Evolutionary conservation across 2,113 vertebrate genomes (phyloP).

Genomic region (Cephalopholis sonnerati): DNA sequence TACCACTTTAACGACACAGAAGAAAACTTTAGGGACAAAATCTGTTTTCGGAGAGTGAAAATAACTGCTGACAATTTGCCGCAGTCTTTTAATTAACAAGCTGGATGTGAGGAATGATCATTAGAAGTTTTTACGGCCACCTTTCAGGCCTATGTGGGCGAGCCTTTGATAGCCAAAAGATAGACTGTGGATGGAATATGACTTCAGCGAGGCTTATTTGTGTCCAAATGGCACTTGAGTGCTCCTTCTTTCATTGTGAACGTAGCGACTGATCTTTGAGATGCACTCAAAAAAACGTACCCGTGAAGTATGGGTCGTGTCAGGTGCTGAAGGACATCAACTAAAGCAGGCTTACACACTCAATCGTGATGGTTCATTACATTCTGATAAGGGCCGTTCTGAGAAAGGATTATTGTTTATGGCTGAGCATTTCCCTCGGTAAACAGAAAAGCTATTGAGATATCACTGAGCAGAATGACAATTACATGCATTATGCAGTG

Average conservation of each 20-base stretch:
- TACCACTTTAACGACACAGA: background rate
- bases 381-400: constrained; percentile 37
- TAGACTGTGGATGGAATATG: constrained; percentile 32
- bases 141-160: constrained; percentile 1
- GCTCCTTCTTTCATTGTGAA: constrained; percentile 6
- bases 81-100: constrained; percentile 1
- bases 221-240: constrained; percentile 29
- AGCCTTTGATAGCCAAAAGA: constrained; percentile 34
- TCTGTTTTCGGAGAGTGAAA: background rate
- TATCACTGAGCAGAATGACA: constrained; percentile 27
- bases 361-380: constrained; percentile 43
- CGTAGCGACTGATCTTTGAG: constrained; percentile 24
- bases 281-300: constrained; percentile 33
- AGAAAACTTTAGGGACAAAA: background rate
- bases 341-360: constrained; percentile 11
- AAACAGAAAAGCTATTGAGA: constrained; percentile 26
- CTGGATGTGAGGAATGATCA: background rate
- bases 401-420: constrained; percentile 42
- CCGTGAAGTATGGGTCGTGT: constrained; percentile 25
- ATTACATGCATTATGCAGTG: constrained; percentile 28
- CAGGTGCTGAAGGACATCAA: constrained; percentile 46
- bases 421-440: constrained; percentile 8
- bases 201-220: constrained; percentile 38
- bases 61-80: background rate
- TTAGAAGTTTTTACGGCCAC: constrained; percentile 10